Evolutionary conservation across 2,113 vertebrate species (phyloP).

Genomic region (Aphelocoma coerulescens): DNA sequence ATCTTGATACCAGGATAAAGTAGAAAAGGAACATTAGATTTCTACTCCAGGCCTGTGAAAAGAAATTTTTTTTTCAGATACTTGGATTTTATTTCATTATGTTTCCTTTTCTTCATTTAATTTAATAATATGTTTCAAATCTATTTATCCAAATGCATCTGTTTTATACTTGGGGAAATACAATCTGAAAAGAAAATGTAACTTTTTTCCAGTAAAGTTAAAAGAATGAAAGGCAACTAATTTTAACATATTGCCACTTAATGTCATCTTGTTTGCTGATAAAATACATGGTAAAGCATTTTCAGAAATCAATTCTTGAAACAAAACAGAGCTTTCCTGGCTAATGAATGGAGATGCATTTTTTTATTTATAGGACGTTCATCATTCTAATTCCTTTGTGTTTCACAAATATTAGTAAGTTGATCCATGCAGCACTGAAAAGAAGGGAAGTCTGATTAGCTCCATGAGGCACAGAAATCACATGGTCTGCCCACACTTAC

Average conservation of each 20-base stretch:
- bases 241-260: slow-evolving; percentile 67
- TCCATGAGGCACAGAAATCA: not conserved
- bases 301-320: slow-evolving; percentile 57
- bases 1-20: not conserved
- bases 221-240: slow-evolving; percentile 55
- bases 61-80: not conserved
- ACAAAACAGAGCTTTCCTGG: slow-evolving; percentile 45
- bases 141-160: slow-evolving; percentile 60
- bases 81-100: slow-evolving; percentile 55
- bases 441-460: not conserved
- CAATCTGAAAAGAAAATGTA: slow-evolving; percentile 38
- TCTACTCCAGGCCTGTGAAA: slow-evolving; percentile 18
- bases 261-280: slow-evolving; percentile 52
- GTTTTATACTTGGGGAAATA: slow-evolving; percentile 58
- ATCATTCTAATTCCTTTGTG: slow-evolving; percentile 26
- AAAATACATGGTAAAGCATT: slow-evolving; percentile 43
- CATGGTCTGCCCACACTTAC: not conserved
- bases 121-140: slow-evolving; percentile 61
- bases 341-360: slow-evolving; percentile 50
- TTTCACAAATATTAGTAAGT: not conserved
- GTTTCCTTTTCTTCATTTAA: slow-evolving; percentile 49
- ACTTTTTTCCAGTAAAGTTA: slow-evolving; percentile 60
- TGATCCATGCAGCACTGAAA: not conserved
- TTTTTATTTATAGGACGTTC: slow-evolving; percentile 19
- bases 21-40: slow-evolving; percentile 28